A percentile compares a stretch with the other conserved stretches of the same genome.
These are phyloP conservation scores for Drosophila pruinosa DNA, from an alignment of 1,140 invertebrate genomes.

Conservation along the genomic window DNA sequence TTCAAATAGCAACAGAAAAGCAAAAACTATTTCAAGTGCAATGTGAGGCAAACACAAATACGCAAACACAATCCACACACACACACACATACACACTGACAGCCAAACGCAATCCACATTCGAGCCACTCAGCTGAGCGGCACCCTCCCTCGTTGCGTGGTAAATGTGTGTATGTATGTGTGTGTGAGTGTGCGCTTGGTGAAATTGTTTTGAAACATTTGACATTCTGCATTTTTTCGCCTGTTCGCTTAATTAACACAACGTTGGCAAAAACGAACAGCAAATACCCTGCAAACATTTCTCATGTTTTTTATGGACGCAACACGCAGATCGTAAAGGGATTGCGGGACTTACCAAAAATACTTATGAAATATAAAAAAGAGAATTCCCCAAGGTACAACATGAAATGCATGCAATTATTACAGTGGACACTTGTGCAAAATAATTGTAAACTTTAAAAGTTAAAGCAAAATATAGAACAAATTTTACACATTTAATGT, in stretches of 20 bases:
- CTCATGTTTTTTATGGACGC: background rate
- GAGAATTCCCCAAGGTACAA: background rate
- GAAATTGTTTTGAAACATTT: constrained; percentile 49
- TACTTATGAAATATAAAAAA: background rate
- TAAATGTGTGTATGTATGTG: background rate
- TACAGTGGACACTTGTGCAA: background rate
- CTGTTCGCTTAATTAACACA: constrained; percentile 39
- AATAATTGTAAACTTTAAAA: background rate
- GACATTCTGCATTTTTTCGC: constrained; percentile 42
- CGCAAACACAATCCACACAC: constrained; percentile 17
- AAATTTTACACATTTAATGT: background rate
- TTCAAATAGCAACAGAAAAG: constrained; percentile 12
- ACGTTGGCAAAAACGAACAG: background rate
- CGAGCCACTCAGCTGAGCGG: background rate
- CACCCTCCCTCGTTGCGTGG: background rate
- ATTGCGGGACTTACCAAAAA: background rate
- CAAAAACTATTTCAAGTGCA: constrained; percentile 70
- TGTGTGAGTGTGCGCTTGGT: constrained; percentile 22
- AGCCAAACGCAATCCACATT: constrained; percentile 21
- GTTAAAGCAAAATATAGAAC: too few species aligned
- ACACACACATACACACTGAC: constrained; percentile 1
- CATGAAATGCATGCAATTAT: background rate
- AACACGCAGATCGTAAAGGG: background rate
- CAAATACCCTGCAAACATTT: background rate
- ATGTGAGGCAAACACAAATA: constrained; percentile 34